Base-by-base conservation (phyloP, 2,797 vertebrate genomes). In the Gastrophryne carolinensis region DNA sequence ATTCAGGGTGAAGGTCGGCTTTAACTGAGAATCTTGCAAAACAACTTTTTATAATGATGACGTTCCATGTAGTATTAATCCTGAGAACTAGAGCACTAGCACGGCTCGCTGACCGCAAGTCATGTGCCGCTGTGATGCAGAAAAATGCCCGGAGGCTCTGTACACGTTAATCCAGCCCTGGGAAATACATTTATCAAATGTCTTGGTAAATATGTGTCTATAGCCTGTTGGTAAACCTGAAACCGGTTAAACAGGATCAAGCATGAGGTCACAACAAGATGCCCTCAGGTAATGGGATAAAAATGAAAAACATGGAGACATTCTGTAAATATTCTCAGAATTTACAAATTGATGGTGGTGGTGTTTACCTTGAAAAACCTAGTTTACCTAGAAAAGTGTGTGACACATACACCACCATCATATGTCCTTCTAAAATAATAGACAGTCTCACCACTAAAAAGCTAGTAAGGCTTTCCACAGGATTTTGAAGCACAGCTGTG, bases 191-290 rank as follows among this genome's bases (percentile, higher is more conserved):
- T 24, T 15, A 52, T 4, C 30, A 49, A 49, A 19, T 5, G 21
- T 53, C 32, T 53, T 12, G 3, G 30, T 54, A 47, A 47, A 47
- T 44, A 27, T 5, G 35, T 26, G 37, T 17, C 50, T 54, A 5
- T 12, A 47, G 44, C 6, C 19, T 29, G 4, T 41, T 9, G 2
- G 24, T 65, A 52, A 52, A 37, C 34, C 39, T 7, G 37, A 37
- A 68, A 68, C 50, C 34, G 34, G 65, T 54, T 68, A 24, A 13
- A 15, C 50, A 29, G 50, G 65, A 65, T 17, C 44, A 1, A 56
- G 34, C 21, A 27, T 32, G 29, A 3, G 13, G 32, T 29, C 19
- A 68, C 10, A 11, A 11, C 37, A 15, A 19, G 23, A 29, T 12
- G 39, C n/a, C 26, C 29, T 37, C 19, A 34, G 21, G 12, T 65